Base-by-base conservation (phyloP, 2,888 invertebrate species). In the Hydroisotoma schaefferi region DNA sequence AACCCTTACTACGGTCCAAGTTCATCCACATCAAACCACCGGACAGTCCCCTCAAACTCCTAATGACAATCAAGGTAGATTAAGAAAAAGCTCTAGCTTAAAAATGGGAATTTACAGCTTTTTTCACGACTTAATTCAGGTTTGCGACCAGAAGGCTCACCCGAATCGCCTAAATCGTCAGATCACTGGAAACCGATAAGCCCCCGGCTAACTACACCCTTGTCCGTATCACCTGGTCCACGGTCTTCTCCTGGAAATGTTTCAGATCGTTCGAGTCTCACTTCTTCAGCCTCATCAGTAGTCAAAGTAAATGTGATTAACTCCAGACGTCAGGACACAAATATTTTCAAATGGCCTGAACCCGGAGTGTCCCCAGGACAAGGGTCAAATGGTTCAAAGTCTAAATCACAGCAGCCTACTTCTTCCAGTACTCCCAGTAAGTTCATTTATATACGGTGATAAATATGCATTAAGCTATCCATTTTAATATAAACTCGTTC, bases 131-230 rank as follows among this genome's bases (percentile, higher is more conserved):
- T n/a, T 33, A 18, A 29, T 15, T 51, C 48, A 29, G n/a, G 40
- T 20, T 53, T 55, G 46, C 53, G 55, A 59, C 55, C 33, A 48
- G 55, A 40, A 51, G 55, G 61, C n/a, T 67, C 69, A 8, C 65
- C 68, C 10, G 65, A 65, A 51, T 65, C 65, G 1, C 70, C 70
- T 0, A 70, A 70, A 48, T 68, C 68, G 10, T 67, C 67, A 1
- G 70, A 70, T 49, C 65, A 67, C 51, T 70, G 70, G 70, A 61
- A 56, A 54, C 70, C 70, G n/a, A 65, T 70, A 18, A 65, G 57
- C 28, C 67, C 69, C 26, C 59, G 55, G 12, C 20, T 55, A 60
- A 57, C 59, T 28, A 26, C 56, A 47, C 59, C 57, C 49, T 52
- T 58, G 37, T 55, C 59, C n/a, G n/a, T n/a, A 33, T 46, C 56